A percentile compares a stretch with the other conserved stretches of the same genome.
phyloP scores from a whole-genome alignment of 2,888 invertebrate species.

The Cyrtodaria siliqua region DNA sequence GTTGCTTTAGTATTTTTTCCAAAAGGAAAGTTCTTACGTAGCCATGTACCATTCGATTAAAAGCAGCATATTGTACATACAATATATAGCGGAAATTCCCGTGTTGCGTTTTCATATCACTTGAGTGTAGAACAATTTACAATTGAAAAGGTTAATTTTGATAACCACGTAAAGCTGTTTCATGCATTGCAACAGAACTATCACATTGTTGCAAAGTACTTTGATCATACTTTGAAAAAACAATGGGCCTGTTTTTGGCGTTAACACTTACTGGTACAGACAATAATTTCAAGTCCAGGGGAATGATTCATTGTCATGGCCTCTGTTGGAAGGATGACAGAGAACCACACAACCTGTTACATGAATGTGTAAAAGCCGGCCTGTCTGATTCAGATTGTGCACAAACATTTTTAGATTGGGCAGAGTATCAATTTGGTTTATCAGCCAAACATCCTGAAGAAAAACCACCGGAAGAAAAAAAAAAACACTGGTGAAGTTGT shows the following conservation, averaged over 20 bases:
- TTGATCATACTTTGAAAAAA: neutral
- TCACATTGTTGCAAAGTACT: too few species aligned
- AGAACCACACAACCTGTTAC: slow-evolving; percentile 59
- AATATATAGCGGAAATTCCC: too few species aligned
- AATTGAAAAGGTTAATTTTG: too few species aligned
- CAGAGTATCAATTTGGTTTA: slow-evolving; percentile 42
- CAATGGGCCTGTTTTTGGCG: slow-evolving; percentile 62
- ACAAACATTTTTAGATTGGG: slow-evolving; percentile 52
- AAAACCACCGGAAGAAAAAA: slow-evolving; percentile 62
- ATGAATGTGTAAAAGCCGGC: slow-evolving; percentile 43
- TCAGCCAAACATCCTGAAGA: slow-evolving; percentile 58
- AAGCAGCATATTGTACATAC: too few species aligned
- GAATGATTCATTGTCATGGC: slow-evolving; percentile 66
- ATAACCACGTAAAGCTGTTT: too few species aligned
- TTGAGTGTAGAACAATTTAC: slow-evolving; percentile 5
- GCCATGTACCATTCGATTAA: too few species aligned
- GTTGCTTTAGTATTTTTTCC: too few species aligned
- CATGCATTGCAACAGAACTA: too few species aligned
- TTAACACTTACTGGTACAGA: slow-evolving; percentile 66
- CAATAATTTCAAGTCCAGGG: slow-evolving; percentile 68
- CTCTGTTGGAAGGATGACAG: slow-evolving; percentile 58
- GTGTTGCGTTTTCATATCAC: too few species aligned
- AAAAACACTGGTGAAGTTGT: slow-evolving; percentile 55
- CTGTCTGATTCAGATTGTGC: slow-evolving; percentile 49
- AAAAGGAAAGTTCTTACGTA: too few species aligned